These are phyloP conservation scores for Remorina albescens DNA, from an alignment of 2,797 vertebrate species.

Conservation along the genomic window DNA sequence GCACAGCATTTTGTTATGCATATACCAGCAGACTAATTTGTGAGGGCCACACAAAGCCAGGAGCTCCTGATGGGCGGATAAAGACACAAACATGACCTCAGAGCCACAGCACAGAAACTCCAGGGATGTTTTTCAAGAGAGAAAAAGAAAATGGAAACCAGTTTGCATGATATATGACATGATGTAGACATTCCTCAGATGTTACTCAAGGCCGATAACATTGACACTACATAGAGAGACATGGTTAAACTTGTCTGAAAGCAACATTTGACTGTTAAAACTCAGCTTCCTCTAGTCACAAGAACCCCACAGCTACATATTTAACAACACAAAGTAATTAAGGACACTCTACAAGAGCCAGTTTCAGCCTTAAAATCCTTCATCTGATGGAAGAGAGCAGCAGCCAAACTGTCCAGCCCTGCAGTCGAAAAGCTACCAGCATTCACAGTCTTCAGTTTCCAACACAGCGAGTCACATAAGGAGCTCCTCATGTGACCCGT, in stretches of 20 bases:
- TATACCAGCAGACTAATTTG: slow-evolving; percentile 20
- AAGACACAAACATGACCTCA: slow-evolving; percentile 24
- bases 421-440: not conserved
- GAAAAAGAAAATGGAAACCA: slow-evolving; percentile 15
- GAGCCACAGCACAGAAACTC: not conserved
- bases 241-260: slow-evolving; percentile 63
- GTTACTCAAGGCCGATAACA: slow-evolving; percentile 36
- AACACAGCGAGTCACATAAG: not conserved
- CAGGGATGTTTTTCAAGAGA: not conserved
- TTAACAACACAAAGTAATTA: not conserved
- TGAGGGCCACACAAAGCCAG: slow-evolving; percentile 10
- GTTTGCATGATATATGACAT: slow-evolving; percentile 6
- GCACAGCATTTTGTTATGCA: slow-evolving; percentile 38
- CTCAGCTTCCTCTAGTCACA: slow-evolving; percentile 5
- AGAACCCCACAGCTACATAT: not conserved
- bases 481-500: slow-evolving; percentile 4
- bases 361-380: not conserved
- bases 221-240: slow-evolving; percentile 6
- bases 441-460: not conserved
- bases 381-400: not conserved
- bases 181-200: slow-evolving; percentile 60
- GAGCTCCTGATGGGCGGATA: slow-evolving; percentile 39
- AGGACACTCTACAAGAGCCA: not conserved
- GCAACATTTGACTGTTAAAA: not conserved
- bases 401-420: not conserved